Evolutionary conservation across 2,113 vertebrate species (phyloP).

Genomic region (Tonatia bakeri): DNA sequence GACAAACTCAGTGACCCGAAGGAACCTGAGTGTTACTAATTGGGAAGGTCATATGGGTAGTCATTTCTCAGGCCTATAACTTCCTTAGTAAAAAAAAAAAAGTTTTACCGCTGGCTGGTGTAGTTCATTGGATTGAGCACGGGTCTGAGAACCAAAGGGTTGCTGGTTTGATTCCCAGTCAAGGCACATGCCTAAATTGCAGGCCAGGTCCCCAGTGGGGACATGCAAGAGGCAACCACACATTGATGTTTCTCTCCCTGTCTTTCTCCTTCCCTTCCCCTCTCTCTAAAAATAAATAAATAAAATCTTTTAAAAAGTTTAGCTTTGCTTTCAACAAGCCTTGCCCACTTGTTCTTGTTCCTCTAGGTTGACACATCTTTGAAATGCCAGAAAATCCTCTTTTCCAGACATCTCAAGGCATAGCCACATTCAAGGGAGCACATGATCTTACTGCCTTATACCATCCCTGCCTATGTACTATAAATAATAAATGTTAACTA

Average conservation of each 20-base stretch:
- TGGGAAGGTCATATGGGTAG: not conserved
- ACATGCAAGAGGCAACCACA: too few species aligned
- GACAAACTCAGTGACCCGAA: not conserved
- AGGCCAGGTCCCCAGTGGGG: too few species aligned
- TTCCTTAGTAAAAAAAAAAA: not conserved
- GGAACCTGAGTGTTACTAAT: not conserved
- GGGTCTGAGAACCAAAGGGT: too few species aligned
- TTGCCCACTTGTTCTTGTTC: not conserved
- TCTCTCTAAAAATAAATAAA: too few species aligned
- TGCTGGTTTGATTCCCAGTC: too few species aligned
- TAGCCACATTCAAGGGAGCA: not conserved
- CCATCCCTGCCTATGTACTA: not conserved
- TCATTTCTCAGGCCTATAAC: not conserved
- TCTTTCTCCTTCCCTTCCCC: too few species aligned
- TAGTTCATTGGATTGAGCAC: too few species aligned
- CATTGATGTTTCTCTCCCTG: too few species aligned
- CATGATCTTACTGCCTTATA: not conserved
- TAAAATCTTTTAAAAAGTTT: too few species aligned
- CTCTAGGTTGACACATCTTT: not conserved
- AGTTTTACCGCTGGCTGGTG: too few species aligned
- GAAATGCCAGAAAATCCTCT: not conserved
- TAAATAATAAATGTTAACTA: not conserved
- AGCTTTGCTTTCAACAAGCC: not conserved
- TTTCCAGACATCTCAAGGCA: not conserved
- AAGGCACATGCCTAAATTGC: too few species aligned